Percentiles rank a stretch among this genome's conserved stretches.
These are phyloP conservation scores for Pasiphila rectangulata DNA, from an alignment of 2,888 invertebrate genomes.

Conservation along the genomic window DNA sequence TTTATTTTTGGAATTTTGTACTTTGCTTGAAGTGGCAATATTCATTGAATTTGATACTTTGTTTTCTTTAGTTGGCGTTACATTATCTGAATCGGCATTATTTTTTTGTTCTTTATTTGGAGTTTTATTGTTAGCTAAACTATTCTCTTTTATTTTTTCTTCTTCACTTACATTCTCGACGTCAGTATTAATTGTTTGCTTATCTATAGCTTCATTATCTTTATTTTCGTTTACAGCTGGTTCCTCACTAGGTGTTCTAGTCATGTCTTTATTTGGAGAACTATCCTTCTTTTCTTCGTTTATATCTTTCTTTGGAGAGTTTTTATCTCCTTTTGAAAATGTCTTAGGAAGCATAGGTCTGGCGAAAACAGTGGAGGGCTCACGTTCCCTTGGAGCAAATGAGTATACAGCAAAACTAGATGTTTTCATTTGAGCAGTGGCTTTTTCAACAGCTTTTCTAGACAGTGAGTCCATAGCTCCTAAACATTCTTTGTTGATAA, in stretches of 20 bases:
- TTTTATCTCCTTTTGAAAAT: slow-evolving; percentile 52
- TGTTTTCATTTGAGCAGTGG: slow-evolving; percentile 62
- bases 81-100: not conserved
- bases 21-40: slow-evolving; percentile 17
- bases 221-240: slow-evolving; percentile 20
- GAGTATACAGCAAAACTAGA: slow-evolving; percentile 39
- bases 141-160: slow-evolving; percentile 11
- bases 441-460: slow-evolving; percentile 56
- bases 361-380: slow-evolving; percentile 54
- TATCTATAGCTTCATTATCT: slow-evolving; percentile 1
- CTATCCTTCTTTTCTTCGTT: slow-evolving; percentile 64
- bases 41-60: not conserved
- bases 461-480: slow-evolving; percentile 63
- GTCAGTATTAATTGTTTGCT: slow-evolving; percentile 5
- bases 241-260: slow-evolving; percentile 4
- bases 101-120: slow-evolving; percentile 9
- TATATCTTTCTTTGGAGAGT: slow-evolving; percentile 62
- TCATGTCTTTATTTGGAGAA: slow-evolving; percentile 85
- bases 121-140: not conserved
- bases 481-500: slow-evolving; percentile 59
- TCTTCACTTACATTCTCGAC: slow-evolving; percentile 10
- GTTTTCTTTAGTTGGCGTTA: not conserved
- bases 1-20: slow-evolving; percentile 26
- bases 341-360: slow-evolving; percentile 66
- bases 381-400: slow-evolving; percentile 44